Percentiles rank a stretch among this genome's conserved stretches.
These are phyloP conservation scores for Dreissena rostriformis DNA, from an alignment of 1,140 invertebrate species.

Conservation along the genomic window DNA sequence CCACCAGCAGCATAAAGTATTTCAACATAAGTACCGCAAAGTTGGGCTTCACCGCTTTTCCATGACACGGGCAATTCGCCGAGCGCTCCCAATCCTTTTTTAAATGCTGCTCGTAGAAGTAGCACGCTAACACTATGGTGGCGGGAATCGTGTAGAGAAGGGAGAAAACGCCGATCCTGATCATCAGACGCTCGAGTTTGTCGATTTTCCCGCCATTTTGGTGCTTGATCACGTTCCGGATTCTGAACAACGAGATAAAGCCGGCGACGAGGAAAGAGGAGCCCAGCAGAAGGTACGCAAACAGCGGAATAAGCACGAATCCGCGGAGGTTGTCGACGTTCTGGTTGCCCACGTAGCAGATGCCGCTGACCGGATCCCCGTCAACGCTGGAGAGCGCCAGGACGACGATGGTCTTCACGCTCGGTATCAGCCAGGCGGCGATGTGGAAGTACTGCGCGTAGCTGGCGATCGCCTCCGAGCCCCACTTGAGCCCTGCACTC, in stretches of 20 bases:
- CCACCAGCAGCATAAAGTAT: constrained; percentile 84
- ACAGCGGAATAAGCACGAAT: constrained; percentile 95
- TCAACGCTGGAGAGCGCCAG: constrained; percentile 97
- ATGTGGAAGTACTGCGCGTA: constrained; percentile 99
- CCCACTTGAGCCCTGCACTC: constrained; percentile 98
- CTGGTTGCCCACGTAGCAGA: constrained; percentile 98
- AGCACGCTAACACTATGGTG: constrained; percentile 93
- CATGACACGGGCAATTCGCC: constrained; percentile 85
- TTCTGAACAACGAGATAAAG: constrained; percentile 97
- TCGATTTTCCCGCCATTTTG: constrained; percentile 92
- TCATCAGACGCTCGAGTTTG: constrained; percentile 98
- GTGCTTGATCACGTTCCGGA: constrained; percentile 96
- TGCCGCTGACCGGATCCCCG: constrained; percentile 97
- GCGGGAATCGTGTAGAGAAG: constrained; percentile 98
- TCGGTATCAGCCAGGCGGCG: constrained; percentile 95
- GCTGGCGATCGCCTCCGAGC: constrained; percentile 98
- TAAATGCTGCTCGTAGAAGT: constrained; percentile 86
- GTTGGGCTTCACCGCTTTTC: constrained; percentile 81
- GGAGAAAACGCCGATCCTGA: constrained; percentile 92
- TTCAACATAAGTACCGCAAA: constrained; percentile 84
- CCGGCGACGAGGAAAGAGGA: constrained; percentile 96
- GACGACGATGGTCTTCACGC: constrained; percentile 94
- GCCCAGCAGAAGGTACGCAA: constrained; percentile 96
- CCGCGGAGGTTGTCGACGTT: constrained; percentile 92
- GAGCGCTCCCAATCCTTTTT: constrained; percentile 87